Evolutionary conservation across 2,113 vertebrate species (phyloP).

Genomic region (Leptobrachium leishanense): DNA sequence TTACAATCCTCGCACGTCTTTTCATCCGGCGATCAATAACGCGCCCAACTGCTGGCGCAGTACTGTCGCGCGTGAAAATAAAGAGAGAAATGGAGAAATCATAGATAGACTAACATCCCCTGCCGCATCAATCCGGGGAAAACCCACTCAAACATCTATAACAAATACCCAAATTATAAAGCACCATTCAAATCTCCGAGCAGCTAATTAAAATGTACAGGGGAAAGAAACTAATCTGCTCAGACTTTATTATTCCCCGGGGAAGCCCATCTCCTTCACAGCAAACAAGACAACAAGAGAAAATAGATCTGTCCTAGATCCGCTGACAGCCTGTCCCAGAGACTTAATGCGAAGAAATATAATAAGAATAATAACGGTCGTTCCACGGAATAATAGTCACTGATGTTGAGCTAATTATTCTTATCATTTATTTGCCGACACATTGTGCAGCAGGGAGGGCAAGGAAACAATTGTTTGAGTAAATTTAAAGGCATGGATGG

Average conservation of each 20-base stretch:
- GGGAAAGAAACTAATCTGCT: neutral
- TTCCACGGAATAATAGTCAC: neutral
- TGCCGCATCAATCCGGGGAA: too few species aligned
- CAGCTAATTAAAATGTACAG: neutral
- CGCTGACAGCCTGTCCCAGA: neutral
- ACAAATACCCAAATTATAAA: neutral
- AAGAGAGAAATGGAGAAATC: too few species aligned
- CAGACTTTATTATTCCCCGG: neutral
- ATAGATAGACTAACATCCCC: too few species aligned
- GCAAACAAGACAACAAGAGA: constrained; percentile 6
- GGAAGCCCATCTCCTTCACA: neutral
- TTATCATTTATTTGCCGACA: neutral
- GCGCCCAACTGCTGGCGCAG: too few species aligned
- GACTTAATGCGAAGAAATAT: neutral
- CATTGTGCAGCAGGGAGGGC: neutral
- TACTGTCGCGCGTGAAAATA: too few species aligned
- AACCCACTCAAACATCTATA: too few species aligned
- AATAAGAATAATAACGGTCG: neutral
- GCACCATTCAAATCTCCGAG: neutral
- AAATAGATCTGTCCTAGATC: constrained; percentile 1
- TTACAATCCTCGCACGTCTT: too few species aligned
- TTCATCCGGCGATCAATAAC: too few species aligned
- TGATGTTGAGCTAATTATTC: neutral
- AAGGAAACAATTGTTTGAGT: neutral
- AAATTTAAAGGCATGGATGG: too few species aligned